A percentile compares a stretch with the other conserved stretches of the same genome.
phyloP scores from a whole-genome alignment of 2,113 vertebrate species.

The Brachypodius melanocephalos region DNA sequence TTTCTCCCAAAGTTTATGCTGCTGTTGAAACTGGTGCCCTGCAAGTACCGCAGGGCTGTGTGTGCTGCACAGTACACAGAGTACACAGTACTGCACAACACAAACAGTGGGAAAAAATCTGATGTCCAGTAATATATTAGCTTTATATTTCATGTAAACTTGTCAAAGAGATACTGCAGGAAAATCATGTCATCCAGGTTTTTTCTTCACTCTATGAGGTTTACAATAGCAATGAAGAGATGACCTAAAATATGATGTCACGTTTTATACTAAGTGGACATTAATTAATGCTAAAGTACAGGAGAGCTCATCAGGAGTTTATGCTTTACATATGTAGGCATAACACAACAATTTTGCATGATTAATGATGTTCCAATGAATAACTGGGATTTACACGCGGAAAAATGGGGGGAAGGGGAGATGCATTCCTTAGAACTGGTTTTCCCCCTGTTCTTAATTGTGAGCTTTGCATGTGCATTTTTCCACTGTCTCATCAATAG shows the following conservation, averaged over 20 bases:
- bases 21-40: conserved; percentile 14
- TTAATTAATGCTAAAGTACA: conserved; percentile 45
- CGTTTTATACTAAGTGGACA: conserved; percentile 40
- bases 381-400: not conserved
- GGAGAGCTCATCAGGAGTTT: conserved; percentile 3
- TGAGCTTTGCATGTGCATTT: not conserved
- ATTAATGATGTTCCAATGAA: conserved; percentile 38
- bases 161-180: not conserved
- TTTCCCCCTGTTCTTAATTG: not conserved
- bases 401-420: not conserved
- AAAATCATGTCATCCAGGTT: not conserved
- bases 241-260: conserved; percentile 40
- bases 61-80: not conserved
- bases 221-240: not conserved
- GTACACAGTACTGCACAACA: not conserved
- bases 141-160: conserved; percentile 11
- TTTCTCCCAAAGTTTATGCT: conserved; percentile 37
- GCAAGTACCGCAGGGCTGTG: not conserved
- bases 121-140: not conserved
- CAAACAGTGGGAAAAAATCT: not conserved
- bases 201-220: not conserved
- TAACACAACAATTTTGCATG: not conserved
- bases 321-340: conserved; percentile 28
- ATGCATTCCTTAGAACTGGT: not conserved
- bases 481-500: not conserved